A percentile compares a stretch with the other conserved stretches of the same genome.
phyloP scores from a whole-genome alignment of 35 echinoderm and acorn worm genomes.

The Patiria miniata region DNA sequence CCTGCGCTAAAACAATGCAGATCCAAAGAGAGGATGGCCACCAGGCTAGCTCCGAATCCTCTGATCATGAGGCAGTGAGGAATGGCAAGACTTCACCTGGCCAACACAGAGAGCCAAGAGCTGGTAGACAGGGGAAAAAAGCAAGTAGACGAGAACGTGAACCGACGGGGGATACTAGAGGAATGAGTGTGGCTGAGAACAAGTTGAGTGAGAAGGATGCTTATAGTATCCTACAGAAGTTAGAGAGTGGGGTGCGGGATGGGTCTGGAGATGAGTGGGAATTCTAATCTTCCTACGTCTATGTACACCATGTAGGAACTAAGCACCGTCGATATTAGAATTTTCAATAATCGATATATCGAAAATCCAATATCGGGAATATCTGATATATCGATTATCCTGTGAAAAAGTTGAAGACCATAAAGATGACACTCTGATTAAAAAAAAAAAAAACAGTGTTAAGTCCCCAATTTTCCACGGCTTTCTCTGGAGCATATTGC shows the following conservation, averaged over 20 bases:
- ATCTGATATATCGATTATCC: too few relatives aligned
- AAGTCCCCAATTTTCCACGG: too few relatives aligned
- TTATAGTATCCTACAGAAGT: conserved; percentile 39
- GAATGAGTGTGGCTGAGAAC: neutral
- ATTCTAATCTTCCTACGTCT: neutral
- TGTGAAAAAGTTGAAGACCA: too few relatives aligned
- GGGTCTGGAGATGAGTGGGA: conserved; percentile 45
- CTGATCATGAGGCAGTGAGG: neutral
- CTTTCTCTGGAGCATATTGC: too few relatives aligned
- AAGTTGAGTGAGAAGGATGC: neutral
- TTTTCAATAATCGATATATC: too few relatives aligned
- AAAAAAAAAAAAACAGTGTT: too few relatives aligned
- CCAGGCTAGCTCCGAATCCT: neutral
- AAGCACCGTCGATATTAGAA: too few relatives aligned
- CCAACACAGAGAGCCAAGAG: neutral
- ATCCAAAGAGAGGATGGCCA: neutral
- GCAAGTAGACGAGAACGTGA: conserved; percentile 31
- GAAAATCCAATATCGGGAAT: too few relatives aligned
- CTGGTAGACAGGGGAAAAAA: neutral
- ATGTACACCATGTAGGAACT: neutral
- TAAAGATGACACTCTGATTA: too few relatives aligned
- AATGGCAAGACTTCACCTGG: neutral
- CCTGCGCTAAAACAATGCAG: neutral
- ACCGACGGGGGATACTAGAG: neutral
- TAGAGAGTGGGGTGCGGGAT: conserved; percentile 49